phyloP scores from a whole-genome alignment of 2,113 vertebrate species.

The Stigmatopora nigra region DNA sequence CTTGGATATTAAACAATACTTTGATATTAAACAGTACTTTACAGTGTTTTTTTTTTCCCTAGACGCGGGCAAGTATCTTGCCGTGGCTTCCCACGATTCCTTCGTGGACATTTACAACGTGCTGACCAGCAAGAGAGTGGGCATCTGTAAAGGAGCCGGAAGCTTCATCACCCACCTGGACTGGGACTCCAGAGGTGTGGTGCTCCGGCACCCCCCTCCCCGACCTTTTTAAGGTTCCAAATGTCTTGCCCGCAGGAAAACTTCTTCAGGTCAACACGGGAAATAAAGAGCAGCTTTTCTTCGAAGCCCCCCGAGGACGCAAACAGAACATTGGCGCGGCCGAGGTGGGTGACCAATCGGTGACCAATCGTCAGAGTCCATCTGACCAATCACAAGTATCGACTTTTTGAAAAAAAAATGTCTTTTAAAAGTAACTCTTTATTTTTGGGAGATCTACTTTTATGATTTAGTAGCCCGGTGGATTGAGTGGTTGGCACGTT shows the following conservation, averaged over 20 bases:
- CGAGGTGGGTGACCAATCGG: slow-evolving; percentile 20
- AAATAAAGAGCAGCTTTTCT: slow-evolving; percentile 94
- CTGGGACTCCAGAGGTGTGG: slow-evolving; percentile 88
- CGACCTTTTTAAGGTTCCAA: neutral
- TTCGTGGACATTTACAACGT: slow-evolving; percentile 99
- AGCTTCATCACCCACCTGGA: slow-evolving; percentile 94
- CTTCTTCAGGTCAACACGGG: slow-evolving; percentile 96
- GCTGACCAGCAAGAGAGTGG: slow-evolving; percentile 91
- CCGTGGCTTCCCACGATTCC: slow-evolving; percentile 95
- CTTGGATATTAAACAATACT: too few relatives aligned
- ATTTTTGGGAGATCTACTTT: too few relatives aligned
- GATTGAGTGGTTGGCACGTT: too few relatives aligned
- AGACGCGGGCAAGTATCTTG: slow-evolving; percentile 94
- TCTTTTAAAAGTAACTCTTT: too few relatives aligned
- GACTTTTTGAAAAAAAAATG: too few relatives aligned
- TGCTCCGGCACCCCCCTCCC: too few relatives aligned
- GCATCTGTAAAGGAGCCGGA: slow-evolving; percentile 90
- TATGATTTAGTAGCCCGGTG: too few relatives aligned
- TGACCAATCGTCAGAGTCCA: neutral
- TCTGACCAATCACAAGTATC: too few relatives aligned
- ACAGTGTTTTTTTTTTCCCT: too few relatives aligned
- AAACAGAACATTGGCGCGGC: slow-evolving; percentile 47
- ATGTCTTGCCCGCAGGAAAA: slow-evolving; percentile 73
- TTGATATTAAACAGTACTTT: too few relatives aligned
- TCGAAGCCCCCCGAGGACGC: slow-evolving; percentile 89